Evolutionary conservation across 2,797 vertebrate genomes (phyloP).

Genomic region (Pangasius djambal): DNA sequence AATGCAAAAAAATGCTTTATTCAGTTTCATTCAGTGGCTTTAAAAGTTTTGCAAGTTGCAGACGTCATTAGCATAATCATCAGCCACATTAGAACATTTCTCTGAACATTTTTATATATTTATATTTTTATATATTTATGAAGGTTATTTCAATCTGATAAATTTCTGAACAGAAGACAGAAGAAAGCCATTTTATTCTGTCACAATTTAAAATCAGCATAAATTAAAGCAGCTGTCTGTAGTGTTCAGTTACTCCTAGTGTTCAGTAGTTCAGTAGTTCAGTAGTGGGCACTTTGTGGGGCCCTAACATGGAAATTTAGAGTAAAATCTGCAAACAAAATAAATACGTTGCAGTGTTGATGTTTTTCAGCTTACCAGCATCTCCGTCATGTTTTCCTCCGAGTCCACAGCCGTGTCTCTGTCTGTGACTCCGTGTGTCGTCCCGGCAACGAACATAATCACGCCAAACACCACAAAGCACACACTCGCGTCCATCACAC

Average conservation of each 20-base stretch:
- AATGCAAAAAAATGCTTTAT: no score
- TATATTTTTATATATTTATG: no score
- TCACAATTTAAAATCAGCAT: no score
- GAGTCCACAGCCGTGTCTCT: neutral
- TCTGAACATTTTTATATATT: no score
- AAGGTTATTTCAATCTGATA: no score
- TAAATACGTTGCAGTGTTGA: neutral
- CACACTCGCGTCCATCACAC: neutral
- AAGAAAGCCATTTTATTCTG: no score
- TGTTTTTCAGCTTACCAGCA: neutral
- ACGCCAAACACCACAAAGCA: conserved; percentile 2
- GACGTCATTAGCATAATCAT: no score
- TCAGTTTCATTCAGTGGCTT: no score
- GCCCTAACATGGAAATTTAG: neutral
- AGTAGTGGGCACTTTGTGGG: neutral
- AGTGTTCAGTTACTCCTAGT: neutral
- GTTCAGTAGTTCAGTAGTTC: neutral
- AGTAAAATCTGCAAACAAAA: neutral
- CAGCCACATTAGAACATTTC: no score
- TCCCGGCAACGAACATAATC: neutral
- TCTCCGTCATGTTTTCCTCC: conserved; percentile 5
- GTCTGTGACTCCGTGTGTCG: neutral
- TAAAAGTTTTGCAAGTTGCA: no score
- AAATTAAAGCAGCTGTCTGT: neutral
- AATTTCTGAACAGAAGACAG: no score